A percentile compares a stretch with the other conserved stretches of the same genome.
Evolutionary conservation across 2,888 invertebrate species (phyloP).

Genomic region (Ceriagrion tenellum): DNA sequence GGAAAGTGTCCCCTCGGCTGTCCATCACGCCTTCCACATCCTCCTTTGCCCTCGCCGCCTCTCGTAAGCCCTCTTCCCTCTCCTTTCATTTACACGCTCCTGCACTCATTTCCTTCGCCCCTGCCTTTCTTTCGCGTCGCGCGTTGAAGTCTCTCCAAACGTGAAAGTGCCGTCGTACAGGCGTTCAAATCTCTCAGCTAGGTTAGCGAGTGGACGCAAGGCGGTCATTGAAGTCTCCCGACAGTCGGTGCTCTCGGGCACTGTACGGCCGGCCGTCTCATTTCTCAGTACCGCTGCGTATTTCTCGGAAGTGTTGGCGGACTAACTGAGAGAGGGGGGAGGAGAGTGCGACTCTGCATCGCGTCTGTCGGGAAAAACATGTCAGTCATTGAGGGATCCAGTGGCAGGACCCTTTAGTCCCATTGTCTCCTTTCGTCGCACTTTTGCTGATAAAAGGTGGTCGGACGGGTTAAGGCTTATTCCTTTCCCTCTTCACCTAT

Average conservation of each 20-base stretch:
- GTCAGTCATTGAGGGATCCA: slow-evolving; percentile 42
- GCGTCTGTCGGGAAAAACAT: slow-evolving; percentile 55
- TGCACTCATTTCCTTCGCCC: background rate
- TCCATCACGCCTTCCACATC: slow-evolving; percentile 21
- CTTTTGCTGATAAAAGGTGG: slow-evolving; percentile 44
- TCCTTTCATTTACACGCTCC: background rate
- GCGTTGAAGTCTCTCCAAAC: slow-evolving; percentile 48
- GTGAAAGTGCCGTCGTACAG: background rate
- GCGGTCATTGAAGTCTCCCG: slow-evolving; percentile 35
- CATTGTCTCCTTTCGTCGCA: background rate
- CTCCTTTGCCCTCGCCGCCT: background rate
- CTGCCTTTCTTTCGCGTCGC: background rate
- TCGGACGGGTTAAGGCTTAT: background rate
- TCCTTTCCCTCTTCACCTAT: background rate
- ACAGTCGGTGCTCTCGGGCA: background rate
- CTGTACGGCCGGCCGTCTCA: background rate
- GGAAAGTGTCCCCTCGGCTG: slow-evolving; percentile 42
- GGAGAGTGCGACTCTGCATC: background rate
- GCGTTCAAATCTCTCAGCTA: slow-evolving; percentile 29
- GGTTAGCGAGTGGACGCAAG: background rate
- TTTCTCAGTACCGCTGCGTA: background rate
- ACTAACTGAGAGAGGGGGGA: background rate
- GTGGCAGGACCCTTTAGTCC: background rate
- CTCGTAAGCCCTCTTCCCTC: background rate
- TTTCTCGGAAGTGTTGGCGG: slow-evolving; percentile 58